These are phyloP conservation scores for Megastigmus dorsalis DNA, from an alignment of 2,888 invertebrate species.

Conservation along the genomic window DNA sequence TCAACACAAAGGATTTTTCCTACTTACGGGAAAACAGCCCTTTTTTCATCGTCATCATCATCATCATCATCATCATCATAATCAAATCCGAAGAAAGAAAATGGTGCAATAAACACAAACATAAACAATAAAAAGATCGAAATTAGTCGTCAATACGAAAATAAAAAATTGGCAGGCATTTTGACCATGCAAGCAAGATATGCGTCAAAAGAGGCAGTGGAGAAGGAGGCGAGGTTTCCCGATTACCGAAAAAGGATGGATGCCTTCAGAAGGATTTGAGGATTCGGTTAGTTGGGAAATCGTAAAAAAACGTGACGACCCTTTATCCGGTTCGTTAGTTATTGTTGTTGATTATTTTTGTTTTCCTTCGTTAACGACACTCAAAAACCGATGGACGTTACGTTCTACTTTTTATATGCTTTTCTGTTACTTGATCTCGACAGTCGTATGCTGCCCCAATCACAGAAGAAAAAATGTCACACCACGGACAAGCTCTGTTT, in stretches of 20 bases:
- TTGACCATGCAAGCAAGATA: slow-evolving; percentile 73
- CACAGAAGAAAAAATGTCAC: slow-evolving; percentile 92
- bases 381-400: slow-evolving; percentile 81
- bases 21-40: slow-evolving; percentile 87
- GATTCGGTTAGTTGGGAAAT: slow-evolving; percentile 76
- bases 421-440: slow-evolving; percentile 70
- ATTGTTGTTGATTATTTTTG: slow-evolving; percentile 25
- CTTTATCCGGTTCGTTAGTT: slow-evolving; percentile 63
- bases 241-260: slow-evolving; percentile 47
- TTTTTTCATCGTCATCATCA: slow-evolving; percentile 69
- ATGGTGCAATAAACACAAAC: slow-evolving; percentile 77
- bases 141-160: slow-evolving; percentile 73
- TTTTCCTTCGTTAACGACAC: slow-evolving; percentile 79
- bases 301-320: slow-evolving; percentile 76
- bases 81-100: slow-evolving; percentile 81
- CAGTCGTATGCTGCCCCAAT: slow-evolving; percentile 88
- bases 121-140: slow-evolving; percentile 84
- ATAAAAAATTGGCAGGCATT: slow-evolving; percentile 73
- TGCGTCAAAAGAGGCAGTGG: slow-evolving; percentile 71
- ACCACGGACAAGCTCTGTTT: slow-evolving; percentile 76
- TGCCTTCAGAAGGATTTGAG: slow-evolving; percentile 46
- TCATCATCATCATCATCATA: slow-evolving; percentile 62
- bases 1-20: slow-evolving; percentile 65
- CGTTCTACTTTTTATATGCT: slow-evolving; percentile 72
- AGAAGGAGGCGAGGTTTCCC: slow-evolving; percentile 46